A percentile compares a stretch with the other conserved stretches of the same genome.
Conservation (phyloP, 2,888 invertebrate species). For the Eristalis pertinax region DNA sequence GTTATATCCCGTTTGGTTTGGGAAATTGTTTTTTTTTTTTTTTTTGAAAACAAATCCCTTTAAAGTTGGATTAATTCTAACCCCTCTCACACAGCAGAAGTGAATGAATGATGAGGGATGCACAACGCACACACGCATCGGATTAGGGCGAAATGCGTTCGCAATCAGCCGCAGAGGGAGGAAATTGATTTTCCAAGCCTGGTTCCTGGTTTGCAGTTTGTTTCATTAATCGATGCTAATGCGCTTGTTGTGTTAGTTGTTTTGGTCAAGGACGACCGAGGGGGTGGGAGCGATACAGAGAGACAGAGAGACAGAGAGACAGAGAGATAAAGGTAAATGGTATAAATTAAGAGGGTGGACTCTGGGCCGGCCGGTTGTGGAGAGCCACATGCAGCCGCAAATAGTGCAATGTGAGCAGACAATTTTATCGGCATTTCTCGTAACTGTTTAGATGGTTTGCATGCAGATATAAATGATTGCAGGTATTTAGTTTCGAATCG, state of each 20-base stretch:
- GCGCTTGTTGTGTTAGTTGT: background rate
- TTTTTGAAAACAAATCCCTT: background rate
- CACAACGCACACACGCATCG: background rate
- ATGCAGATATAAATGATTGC: too few relatives aligned
- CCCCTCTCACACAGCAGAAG: too few relatives aligned
- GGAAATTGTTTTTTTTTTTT: conserved; percentile 5
- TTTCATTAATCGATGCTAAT: conserved; percentile 1
- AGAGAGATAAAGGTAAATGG: background rate
- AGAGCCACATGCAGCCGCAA: background rate
- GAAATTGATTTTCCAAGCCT: conserved; percentile 10
- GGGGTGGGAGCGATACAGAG: background rate
- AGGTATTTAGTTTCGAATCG: too few relatives aligned
- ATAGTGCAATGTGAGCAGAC: background rate
- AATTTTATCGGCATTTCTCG: background rate
- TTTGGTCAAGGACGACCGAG: conserved; percentile 18
- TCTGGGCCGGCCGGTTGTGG: background rate
- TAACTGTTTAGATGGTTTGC: too few relatives aligned
- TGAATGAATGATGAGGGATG: too few relatives aligned
- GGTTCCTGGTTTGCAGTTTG: background rate
- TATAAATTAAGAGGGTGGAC: background rate
- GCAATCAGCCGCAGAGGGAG: conserved; percentile 9
- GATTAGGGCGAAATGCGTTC: conserved; percentile 4
- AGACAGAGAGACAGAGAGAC: background rate
- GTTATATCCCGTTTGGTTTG: background rate
- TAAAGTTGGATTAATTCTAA: background rate